Evolutionary conservation across 2,888 invertebrate genomes (phyloP).

Genomic region (Onchidella celtica): DNA sequence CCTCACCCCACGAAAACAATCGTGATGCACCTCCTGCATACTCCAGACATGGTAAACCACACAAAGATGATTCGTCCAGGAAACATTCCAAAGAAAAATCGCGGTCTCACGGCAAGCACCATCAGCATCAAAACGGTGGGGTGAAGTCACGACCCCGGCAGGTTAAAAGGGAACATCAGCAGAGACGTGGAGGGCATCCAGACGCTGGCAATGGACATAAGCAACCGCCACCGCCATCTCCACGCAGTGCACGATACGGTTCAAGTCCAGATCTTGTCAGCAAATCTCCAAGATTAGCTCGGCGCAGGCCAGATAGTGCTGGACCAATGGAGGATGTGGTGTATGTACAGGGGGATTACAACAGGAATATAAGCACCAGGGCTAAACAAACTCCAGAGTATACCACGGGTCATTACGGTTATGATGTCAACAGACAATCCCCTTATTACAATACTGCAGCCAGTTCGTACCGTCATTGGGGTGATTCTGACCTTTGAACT

Average conservation of each 20-base stretch:
- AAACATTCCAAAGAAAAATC: slow-evolving; percentile 27
- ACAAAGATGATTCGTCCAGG: slow-evolving; percentile 12
- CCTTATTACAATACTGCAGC: slow-evolving; percentile 6
- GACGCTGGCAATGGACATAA: not conserved
- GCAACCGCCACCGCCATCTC: slow-evolving; percentile 5
- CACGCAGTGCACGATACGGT: slow-evolving; percentile 4
- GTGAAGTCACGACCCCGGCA: slow-evolving; percentile 45
- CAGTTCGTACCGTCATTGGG: slow-evolving; percentile 40
- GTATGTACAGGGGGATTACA: slow-evolving; percentile 8
- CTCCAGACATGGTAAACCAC: not conserved
- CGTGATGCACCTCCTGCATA: slow-evolving; percentile 21
- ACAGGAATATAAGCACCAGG: slow-evolving; percentile 16
- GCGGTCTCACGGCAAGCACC: not conserved
- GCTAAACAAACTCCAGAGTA: not conserved
- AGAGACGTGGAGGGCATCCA: slow-evolving; percentile 30
- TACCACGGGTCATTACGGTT: not conserved
- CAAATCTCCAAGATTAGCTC: slow-evolving; percentile 22
- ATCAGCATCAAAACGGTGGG: slow-evolving; percentile 20
- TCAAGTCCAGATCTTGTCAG: slow-evolving; percentile 44
- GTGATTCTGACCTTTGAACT: slow-evolving; percentile 41
- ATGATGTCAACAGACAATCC: slow-evolving; percentile 25
- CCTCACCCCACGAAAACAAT: not conserved
- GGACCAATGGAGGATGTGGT: not conserved
- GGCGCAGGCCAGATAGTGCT: slow-evolving; percentile 1
- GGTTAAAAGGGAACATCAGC: slow-evolving; percentile 48